Percentiles rank a stretch among this genome's conserved stretches.
Conservation (phyloP, 2,797 vertebrate genomes). For the Eleutherodactylus coqui region DNA sequence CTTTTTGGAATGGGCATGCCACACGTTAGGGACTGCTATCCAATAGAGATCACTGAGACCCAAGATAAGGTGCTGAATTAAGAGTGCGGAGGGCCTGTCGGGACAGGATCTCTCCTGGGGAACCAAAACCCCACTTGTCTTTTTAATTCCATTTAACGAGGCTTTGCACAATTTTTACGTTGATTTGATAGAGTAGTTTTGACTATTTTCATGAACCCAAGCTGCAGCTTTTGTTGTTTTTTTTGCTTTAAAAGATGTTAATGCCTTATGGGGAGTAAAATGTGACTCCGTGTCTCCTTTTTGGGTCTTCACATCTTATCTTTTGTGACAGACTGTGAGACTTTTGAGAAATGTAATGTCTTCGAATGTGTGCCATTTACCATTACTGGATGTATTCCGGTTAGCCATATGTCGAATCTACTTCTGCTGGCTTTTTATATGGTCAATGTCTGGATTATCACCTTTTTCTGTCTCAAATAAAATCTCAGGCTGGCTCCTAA, state of each 20-base stretch:
- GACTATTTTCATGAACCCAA: conserved; percentile 5
- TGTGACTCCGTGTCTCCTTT: background rate
- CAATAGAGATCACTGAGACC: background rate
- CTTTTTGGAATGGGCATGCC: background rate
- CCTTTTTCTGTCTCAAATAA: conserved; percentile 37
- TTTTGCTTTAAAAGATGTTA: conserved; percentile 21
- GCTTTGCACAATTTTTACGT: conserved; percentile 39
- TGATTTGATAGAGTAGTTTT: background rate
- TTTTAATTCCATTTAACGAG: conserved; percentile 25
- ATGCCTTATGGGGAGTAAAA: background rate
- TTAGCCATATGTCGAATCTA: conserved; percentile 7
- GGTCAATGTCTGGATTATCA: conserved; percentile 14
- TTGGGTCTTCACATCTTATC: conserved; percentile 14
- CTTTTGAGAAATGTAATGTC: conserved; percentile 1
- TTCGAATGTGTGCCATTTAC: conserved; percentile 37
- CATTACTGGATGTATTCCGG: conserved; percentile 1
- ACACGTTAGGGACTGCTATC: background rate
- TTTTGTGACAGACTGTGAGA: background rate
- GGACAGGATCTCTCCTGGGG: conserved; percentile 12
- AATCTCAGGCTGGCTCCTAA: conserved; percentile 37
- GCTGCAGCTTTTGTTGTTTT: background rate
- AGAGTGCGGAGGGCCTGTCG: background rate
- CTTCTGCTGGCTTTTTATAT: conserved; percentile 22
- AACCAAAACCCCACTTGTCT: background rate
- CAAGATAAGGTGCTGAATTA: conserved; percentile 47